A percentile compares a stretch with the other conserved stretches of the same genome.
These are phyloP conservation scores for Harpagifer antarcticus DNA, from an alignment of 2,797 vertebrate genomes.

Conservation along the genomic window DNA sequence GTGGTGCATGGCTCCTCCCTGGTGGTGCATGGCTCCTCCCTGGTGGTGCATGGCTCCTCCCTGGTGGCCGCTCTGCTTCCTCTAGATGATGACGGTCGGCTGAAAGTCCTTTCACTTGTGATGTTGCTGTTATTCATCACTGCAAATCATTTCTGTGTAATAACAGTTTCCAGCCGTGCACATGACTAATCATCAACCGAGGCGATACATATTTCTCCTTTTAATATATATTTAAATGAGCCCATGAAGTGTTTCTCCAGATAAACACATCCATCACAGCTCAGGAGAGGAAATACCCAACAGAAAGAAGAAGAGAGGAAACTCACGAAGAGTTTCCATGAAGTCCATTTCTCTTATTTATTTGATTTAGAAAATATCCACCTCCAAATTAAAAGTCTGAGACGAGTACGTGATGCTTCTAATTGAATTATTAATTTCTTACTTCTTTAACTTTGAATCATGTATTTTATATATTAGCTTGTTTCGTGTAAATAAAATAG, in stretches of 20 bases:
- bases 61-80: not conserved
- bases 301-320: not conserved
- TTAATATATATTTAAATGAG: slow-evolving; percentile 7
- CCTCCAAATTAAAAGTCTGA: slow-evolving; percentile 21
- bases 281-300: not conserved
- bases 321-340: not conserved
- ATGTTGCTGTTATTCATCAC: slow-evolving; percentile 1
- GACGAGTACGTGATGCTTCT: not conserved
- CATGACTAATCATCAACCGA: not conserved
- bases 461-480: too few relatives aligned
- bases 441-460: too few relatives aligned
- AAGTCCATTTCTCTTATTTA: not conserved
- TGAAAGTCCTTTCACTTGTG: not conserved
- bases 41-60: not conserved
- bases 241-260: not conserved
- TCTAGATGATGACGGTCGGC: not conserved
- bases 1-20: too few relatives aligned
- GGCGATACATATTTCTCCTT: not conserved
- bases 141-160: slow-evolving; percentile 1
- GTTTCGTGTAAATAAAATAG: too few relatives aligned
- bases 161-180: not conserved
- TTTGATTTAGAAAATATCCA: not conserved
- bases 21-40: too few relatives aligned
- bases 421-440: too few relatives aligned
- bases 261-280: slow-evolving; percentile 1